Conservation (phyloP, 2,113 vertebrate genomes). For the Rhinoptilus africanus region DNA sequence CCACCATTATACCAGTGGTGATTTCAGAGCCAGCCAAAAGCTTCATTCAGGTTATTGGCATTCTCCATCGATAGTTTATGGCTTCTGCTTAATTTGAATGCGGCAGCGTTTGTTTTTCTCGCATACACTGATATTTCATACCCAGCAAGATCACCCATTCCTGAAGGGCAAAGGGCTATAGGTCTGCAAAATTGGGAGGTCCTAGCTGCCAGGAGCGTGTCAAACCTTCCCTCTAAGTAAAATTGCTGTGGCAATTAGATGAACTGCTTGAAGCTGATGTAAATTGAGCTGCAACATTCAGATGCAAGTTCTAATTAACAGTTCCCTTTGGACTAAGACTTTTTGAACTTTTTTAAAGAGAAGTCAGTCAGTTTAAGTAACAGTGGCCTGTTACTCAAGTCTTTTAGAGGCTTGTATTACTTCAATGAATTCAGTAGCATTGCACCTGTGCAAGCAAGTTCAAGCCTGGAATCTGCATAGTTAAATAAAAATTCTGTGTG, state of each 20-base stretch:
- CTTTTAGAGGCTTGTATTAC: not conserved
- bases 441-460: not conserved
- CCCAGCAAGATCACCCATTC: not conserved
- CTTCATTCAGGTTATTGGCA: not conserved
- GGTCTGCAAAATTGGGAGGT: not conserved
- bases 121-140: not conserved
- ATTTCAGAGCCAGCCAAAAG: not conserved
- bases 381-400: not conserved
- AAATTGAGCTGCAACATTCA: constrained; percentile 1
- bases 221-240: not conserved
- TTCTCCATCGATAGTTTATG: not conserved
- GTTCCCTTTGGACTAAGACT: not conserved
- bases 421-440: not conserved
- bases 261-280: not conserved
- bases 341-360: not conserved
- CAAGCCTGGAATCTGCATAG: not conserved
- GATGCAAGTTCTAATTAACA: not conserved
- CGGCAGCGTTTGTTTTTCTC: not conserved
- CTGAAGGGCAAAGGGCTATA: not conserved
- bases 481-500: not conserved
- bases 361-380: not conserved
- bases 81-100: constrained; percentile 1
- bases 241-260: not conserved
- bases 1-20: not conserved
- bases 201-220: not conserved